Base-by-base conservation (phyloP, 2,888 invertebrate genomes). In the Seira sanloemensis region DNA sequence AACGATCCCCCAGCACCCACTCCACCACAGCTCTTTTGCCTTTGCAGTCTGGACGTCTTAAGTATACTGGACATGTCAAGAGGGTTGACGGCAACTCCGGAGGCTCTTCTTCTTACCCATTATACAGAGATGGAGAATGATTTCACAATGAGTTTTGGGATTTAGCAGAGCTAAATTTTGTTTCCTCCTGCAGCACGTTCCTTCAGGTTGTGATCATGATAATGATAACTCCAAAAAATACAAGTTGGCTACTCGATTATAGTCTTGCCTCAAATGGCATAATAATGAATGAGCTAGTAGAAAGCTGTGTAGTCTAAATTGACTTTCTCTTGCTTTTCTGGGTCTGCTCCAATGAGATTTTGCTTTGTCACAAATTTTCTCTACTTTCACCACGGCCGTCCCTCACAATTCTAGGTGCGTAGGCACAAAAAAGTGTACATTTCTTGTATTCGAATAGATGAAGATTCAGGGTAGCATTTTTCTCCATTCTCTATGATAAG, bases 11-110 rank as follows among this genome's bases (percentile, higher is more conserved):
- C 76, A 19, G 84, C 74, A 12, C 84, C 86, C 50, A 86, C 75
- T 16, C 88, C 89, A 0, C 89, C 89, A 69, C 81, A 86, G 69
- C 87, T 87, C 67, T 89, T 89, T 68, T 89, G 89, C 74, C 89
- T 69, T 71, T 89, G 85, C 19, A 89, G 78, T 50, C 76, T 80
- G n/a, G 78, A 46, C 12, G 74, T 75, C 58, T 84, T 83, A 25
- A 77, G 74, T 67, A 84, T 77, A 24, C 77, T 84, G 27, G 87
- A 78, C 87, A 87, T 87, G 74, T 85, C 78, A 82, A 71, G 26
- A 68, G 50, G 24, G 19, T 9, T 18, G n/a, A 26, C 68, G 16
- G 58, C 2, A 23, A 24, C 75, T 65, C 54, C 65, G 12, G 9
- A 25, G 7, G n/a, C 50, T 75, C 75, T 21, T 75, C 75, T 27